phyloP scores from a whole-genome alignment of 2,113 vertebrate species.

The Coryphaenoides rupestris region DNA sequence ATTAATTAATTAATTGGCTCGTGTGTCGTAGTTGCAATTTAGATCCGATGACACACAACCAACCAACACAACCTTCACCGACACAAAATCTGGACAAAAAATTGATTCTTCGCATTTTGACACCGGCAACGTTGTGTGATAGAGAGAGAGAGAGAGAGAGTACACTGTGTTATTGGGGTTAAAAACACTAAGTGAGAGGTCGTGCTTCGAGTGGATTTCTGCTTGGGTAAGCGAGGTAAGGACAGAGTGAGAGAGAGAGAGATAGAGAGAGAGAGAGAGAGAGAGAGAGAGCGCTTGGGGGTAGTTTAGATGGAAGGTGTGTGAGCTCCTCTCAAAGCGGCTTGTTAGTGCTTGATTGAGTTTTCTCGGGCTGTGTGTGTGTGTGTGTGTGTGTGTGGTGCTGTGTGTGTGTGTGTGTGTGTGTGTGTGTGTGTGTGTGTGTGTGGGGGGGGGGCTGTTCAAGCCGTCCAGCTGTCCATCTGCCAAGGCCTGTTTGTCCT shows the following conservation, averaged over 20 bases:
- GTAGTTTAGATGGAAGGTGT: neutral
- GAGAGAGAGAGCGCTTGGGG: neutral
- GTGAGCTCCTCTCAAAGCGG: neutral
- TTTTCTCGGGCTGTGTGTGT: neutral
- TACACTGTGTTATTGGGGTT: too few species aligned
- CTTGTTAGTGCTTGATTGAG: neutral
- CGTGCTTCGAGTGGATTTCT: too few species aligned
- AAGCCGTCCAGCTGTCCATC: neutral
- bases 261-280: too few species aligned
- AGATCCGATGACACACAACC: too few species aligned
- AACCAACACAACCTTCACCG: too few species aligned
- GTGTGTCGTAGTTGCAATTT: too few species aligned
- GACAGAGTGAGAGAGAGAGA: neutral
- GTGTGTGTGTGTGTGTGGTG: neutral
- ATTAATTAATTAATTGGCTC: too few species aligned
- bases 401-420: neutral
- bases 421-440: neutral
- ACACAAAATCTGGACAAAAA: too few species aligned
- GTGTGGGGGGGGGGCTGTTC: neutral
- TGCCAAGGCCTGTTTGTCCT: conserved; percentile 34
- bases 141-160: neutral
- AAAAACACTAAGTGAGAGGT: too few species aligned
- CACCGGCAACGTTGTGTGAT: too few species aligned
- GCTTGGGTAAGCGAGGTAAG: too few species aligned
- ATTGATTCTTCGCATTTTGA: too few species aligned